A percentile compares a stretch with the other conserved stretches of the same genome.
Conservation (phyloP, 2,888 invertebrate species). For the Coremacera marginata region DNA sequence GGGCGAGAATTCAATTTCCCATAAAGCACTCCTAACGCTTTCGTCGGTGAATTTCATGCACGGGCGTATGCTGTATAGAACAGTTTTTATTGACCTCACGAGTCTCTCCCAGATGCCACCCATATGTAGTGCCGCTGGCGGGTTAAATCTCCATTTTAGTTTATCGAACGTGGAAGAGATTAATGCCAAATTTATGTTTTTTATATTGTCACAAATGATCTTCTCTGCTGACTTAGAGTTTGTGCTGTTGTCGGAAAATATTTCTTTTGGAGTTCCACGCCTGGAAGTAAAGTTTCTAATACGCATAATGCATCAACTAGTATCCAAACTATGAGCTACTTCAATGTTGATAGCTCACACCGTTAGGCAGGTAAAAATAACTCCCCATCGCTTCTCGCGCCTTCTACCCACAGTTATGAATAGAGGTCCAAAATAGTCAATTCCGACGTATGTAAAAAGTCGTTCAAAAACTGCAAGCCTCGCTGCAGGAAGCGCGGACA, state of each 20-base stretch:
- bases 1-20: conserved; percentile 43
- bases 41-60: conserved; percentile 42
- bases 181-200: not conserved
- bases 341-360: conserved; percentile 40
- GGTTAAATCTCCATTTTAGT: not conserved
- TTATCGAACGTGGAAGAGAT: not conserved
- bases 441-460: conserved; percentile 37
- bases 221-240: conserved; percentile 30
- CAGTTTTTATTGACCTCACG: conserved; percentile 36
- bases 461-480: conserved; percentile 36
- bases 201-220: not conserved
- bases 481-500: conserved; percentile 44
- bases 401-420: not conserved
- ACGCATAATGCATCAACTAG: conserved; percentile 38
- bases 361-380: conserved; percentile 46
- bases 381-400: conserved; percentile 48
- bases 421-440: too few relatives aligned
- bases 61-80: conserved; percentile 27
- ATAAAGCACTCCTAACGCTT: conserved; percentile 36
- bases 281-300: conserved; percentile 41
- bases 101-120: conserved; percentile 14
- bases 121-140: not conserved
- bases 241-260: conserved; percentile 24
- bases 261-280: conserved; percentile 26
- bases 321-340: conserved; percentile 43